These are phyloP conservation scores for Junonia oenone DNA, from an alignment of 2,888 invertebrate genomes.

Conservation along the genomic window DNA sequence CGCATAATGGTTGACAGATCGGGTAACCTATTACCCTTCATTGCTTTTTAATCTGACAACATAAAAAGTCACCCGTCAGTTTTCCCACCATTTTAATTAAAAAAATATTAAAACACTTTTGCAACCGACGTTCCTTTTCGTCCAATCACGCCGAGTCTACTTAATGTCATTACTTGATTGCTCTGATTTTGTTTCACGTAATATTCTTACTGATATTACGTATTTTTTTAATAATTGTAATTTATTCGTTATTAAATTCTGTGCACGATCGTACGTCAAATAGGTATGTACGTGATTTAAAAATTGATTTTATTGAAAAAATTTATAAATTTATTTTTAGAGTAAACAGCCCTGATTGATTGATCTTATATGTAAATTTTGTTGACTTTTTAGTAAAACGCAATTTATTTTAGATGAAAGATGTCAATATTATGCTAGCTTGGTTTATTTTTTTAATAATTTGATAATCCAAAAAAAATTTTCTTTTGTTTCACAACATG, in stretches of 20 bases:
- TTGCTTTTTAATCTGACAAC: too few relatives aligned
- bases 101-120: conserved; percentile 11
- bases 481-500: too few relatives aligned
- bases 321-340: neutral
- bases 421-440: too few relatives aligned
- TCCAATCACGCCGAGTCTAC: conserved; percentile 27
- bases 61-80: too few relatives aligned
- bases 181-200: conserved; percentile 28
- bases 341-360: neutral
- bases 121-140: conserved; percentile 15
- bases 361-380: neutral
- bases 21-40: too few relatives aligned
- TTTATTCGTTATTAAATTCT: neutral
- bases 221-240: conserved; percentile 20
- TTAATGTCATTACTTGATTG: conserved; percentile 37
- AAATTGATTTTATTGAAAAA: too few relatives aligned
- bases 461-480: too few relatives aligned
- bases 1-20: too few relatives aligned
- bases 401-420: too few relatives aligned
- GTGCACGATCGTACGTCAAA: neutral
- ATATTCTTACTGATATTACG: conserved; percentile 29
- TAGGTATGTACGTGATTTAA: neutral
- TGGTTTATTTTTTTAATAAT: too few relatives aligned
- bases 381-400: too few relatives aligned
- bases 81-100: too few relatives aligned